A percentile compares a stretch with the other conserved stretches of the same genome.
Evolutionary conservation across 2,797 vertebrate species (phyloP).

Genomic region (Mus caroli): DNA sequence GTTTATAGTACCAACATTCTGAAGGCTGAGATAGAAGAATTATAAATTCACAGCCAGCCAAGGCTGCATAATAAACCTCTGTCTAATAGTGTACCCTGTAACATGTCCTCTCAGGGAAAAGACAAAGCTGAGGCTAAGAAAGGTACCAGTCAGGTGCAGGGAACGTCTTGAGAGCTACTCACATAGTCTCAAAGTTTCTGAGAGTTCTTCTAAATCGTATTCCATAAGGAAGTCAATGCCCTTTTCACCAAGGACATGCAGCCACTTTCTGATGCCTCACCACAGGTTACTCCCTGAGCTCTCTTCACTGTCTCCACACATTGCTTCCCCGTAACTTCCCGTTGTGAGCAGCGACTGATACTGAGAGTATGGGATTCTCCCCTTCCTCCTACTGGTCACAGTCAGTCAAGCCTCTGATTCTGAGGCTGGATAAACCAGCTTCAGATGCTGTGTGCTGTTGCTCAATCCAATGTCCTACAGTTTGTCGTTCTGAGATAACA

Average conservation of each 20-base stretch:
- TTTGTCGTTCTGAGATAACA: slow-evolving; percentile 41
- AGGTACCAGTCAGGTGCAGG: fast-evolving
- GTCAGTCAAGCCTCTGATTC: not conserved
- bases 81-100: not conserved
- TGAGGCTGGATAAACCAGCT: not conserved
- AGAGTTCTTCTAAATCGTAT: not conserved
- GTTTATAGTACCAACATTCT: not conserved
- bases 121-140: not conserved
- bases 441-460: not conserved
- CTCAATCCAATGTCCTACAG: not conserved
- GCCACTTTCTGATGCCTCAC: not conserved
- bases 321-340: not conserved
- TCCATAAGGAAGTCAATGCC: not conserved
- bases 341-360: not conserved
- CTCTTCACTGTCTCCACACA: not conserved
- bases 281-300: not conserved
- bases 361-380: not conserved
- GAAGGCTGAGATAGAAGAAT: not conserved
- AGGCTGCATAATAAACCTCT: not conserved
- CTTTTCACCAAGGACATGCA: not conserved
- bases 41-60: not conserved
- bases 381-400: not conserved
- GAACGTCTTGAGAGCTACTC: not conserved
- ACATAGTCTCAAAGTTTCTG: not conserved
- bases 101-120: not conserved